A percentile compares a stretch with the other conserved stretches of the same genome.
These are phyloP conservation scores for Mimachlamys varia DNA, from an alignment of 2,888 invertebrate genomes.

Conservation along the genomic window DNA sequence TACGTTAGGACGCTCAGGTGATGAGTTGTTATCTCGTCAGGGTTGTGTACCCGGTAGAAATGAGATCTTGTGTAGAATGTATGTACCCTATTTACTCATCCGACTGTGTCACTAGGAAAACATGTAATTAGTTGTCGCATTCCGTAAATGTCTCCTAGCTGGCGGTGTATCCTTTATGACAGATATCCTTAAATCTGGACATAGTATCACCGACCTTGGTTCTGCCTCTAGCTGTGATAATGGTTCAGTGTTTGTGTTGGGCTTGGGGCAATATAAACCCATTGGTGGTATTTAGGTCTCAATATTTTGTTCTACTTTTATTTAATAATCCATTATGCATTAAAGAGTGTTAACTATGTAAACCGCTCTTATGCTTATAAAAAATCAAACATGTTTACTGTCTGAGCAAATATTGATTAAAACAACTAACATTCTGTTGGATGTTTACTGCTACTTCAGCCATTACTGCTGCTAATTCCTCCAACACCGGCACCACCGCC, in stretches of 20 bases:
- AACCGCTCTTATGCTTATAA: too few relatives aligned
- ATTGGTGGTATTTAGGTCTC: not conserved
- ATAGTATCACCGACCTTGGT: not conserved
- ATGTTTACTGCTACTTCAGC: too few relatives aligned
- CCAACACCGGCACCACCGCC: too few relatives aligned
- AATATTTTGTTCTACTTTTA: not conserved
- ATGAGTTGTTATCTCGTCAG: conserved; percentile 18
- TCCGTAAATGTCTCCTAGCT: not conserved
- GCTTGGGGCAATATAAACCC: not conserved
- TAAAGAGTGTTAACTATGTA: too few relatives aligned
- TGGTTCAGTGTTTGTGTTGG: not conserved
- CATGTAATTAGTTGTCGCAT: conserved; percentile 14
- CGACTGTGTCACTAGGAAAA: conserved; percentile 22
- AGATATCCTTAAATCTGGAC: not conserved
- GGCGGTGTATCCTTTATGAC: not conserved
- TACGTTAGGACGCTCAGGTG: not conserved
- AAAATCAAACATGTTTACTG: too few relatives aligned
- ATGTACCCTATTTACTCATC: not conserved
- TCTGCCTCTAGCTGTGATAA: not conserved
- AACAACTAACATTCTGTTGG: too few relatives aligned
- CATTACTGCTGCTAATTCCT: too few relatives aligned
- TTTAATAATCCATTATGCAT: too few relatives aligned
- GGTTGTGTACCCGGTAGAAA: not conserved
- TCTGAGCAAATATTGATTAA: too few relatives aligned
- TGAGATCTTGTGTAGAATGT: not conserved